Evolutionary conservation across 2,113 vertebrate genomes (phyloP).

Genomic region (Marmota monax): DNA sequence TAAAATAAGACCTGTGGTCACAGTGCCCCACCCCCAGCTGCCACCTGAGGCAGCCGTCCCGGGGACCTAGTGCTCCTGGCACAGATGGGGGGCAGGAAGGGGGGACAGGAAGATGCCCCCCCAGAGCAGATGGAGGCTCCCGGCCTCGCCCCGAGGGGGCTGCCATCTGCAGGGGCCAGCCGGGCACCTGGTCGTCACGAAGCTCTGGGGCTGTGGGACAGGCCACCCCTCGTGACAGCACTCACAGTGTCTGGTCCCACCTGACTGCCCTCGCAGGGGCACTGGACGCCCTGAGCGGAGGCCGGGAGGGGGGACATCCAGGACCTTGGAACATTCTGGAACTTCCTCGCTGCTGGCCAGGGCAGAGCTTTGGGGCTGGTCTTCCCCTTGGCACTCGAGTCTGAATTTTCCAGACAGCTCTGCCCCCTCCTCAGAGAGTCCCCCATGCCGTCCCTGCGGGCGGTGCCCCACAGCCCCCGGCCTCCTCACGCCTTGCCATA

Average conservation of each 20-base stretch:
- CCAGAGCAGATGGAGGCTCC: not conserved
- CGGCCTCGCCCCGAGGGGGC: not conserved
- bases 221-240: too few species aligned
- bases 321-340: not conserved
- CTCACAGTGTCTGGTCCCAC: too few species aligned
- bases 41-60: not conserved
- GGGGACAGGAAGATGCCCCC: not conserved
- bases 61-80: accelerated
- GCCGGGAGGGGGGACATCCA: not conserved
- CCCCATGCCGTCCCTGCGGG: not conserved
- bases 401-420: not conserved
- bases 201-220: not conserved
- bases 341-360: not conserved
- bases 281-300: too few species aligned
- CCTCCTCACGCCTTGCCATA: too few species aligned
- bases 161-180: not conserved
- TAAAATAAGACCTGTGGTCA: slow-evolving; percentile 88
- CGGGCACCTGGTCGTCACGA: not conserved
- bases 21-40: slow-evolving; percentile 59
- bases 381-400: not conserved
- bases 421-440: not conserved
- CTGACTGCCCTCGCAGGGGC: too few species aligned
- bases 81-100: not conserved
- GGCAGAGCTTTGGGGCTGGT: not conserved
- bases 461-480: not conserved